Evolutionary conservation across 2,797 vertebrate genomes (phyloP).

Genomic region (Oreochromis grahami): DNA sequence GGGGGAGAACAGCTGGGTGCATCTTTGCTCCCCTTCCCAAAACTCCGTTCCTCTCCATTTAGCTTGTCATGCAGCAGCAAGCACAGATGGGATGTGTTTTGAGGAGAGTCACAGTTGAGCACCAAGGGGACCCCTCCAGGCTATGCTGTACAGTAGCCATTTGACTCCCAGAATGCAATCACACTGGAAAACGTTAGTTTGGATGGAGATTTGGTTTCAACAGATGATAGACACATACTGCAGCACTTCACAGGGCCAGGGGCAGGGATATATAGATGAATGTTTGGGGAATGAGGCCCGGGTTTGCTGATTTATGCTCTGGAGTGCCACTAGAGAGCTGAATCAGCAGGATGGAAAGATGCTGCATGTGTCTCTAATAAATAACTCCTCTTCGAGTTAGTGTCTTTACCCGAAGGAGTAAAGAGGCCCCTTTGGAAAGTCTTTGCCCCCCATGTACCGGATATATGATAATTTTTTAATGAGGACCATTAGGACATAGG

Average conservation of each 20-base stretch:
- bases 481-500: background rate
- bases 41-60: conserved; percentile 55
- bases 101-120: conserved; percentile 18
- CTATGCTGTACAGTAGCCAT: conserved; percentile 6
- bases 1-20: conserved; percentile 36
- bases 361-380: conserved; percentile 44
- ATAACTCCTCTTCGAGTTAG: conserved; percentile 48
- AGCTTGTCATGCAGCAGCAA: conserved; percentile 22
- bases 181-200: background rate
- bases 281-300: conserved; percentile 14
- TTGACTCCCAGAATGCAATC: conserved; percentile 15
- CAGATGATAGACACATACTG: conserved; percentile 16
- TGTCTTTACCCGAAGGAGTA: conserved; percentile 13
- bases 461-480: conserved; percentile 30
- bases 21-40: conserved; percentile 18
- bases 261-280: conserved; percentile 25
- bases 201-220: background rate
- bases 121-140: conserved; percentile 9
- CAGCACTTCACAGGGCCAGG: background rate
- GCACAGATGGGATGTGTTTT: conserved; percentile 49
- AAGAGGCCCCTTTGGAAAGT: conserved; percentile 7
- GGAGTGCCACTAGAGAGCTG: conserved; percentile 51
- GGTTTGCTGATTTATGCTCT: conserved; percentile 60
- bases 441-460: background rate
- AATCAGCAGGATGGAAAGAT: conserved; percentile 56